Percentiles rank a stretch among this genome's conserved stretches.
Conservation (phyloP, 92 coral and sea anemone genomes). For the Pocillopora grandis region DNA sequence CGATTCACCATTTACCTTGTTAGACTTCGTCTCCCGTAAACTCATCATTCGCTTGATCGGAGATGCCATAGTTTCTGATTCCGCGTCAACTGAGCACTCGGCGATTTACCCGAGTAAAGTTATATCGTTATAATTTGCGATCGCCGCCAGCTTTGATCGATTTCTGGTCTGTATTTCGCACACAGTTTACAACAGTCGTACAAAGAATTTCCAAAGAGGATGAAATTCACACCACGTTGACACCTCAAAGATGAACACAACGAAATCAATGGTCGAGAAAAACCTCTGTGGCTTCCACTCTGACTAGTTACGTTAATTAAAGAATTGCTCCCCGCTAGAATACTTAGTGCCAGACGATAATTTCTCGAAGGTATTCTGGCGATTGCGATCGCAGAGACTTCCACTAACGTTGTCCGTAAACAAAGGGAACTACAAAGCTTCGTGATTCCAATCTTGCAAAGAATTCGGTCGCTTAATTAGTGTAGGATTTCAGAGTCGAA, state of each 20-base stretch:
- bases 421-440: conserved; percentile 15
- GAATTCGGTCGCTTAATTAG: conserved; percentile 37
- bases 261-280: neutral
- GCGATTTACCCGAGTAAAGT: conserved; percentile 5
- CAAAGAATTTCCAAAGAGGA: conserved; percentile 16
- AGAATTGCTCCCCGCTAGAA: conserved; percentile 35
- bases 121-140: neutral
- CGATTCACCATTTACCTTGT: neutral
- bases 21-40: conserved; percentile 29
- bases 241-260: neutral
- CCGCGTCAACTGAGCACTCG: conserved; percentile 10
- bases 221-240: conserved; percentile 28
- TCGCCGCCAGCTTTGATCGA: neutral
- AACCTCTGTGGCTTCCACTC: conserved; percentile 3
- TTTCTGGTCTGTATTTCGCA: conserved; percentile 7
- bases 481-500: conserved; percentile 35
- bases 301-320: conserved; percentile 6
- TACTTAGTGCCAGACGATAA: conserved; percentile 19
- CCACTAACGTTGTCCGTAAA: neutral
- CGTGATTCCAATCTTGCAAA: conserved; percentile 35
- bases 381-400: neutral
- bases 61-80: conserved; percentile 48
- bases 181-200: conserved; percentile 13
- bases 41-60: conserved; percentile 69
- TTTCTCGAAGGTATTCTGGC: neutral